Base-by-base conservation (phyloP, 2,888 invertebrate genomes). In the Psococerastis gibbosa region DNA sequence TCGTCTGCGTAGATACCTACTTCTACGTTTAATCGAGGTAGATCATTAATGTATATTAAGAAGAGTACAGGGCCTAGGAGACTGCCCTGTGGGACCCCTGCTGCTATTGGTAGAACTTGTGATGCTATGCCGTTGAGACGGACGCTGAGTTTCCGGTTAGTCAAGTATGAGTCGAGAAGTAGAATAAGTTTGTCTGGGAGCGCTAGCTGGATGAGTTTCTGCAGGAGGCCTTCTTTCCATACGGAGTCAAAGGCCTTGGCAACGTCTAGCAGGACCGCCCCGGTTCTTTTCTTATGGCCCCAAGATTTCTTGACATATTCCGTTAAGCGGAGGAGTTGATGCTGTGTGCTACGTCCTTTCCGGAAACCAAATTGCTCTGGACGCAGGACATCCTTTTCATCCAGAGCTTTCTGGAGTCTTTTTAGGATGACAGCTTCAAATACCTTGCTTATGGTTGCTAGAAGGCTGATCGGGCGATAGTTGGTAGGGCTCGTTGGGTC, bases 211-310 rank as follows among this genome's bases (percentile, higher is more conserved):
- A 33, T 33, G 15, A 56, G 45, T 48, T 56, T 57, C 38, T 43
- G 47, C 5, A 54, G 20, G 1, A 57, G 50, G 3, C 52, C 56
- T 2, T 51, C 43, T 32, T 56, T 55, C 55, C 56, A 57, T 2
- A 59, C 55, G 11, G 50, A 49, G 47, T 58, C 54, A 45, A 59
- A 57, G 1, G 56, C 57, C 44, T 54, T 54, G 32, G 52, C 51
- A 2, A 57, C 46, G 41, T 60, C 57, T 1, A 60, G 45, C 5
- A 56, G 46, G 1, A 55, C 46, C 15, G 54, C 49, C 6, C 50
- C 54, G 3, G 54, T 55, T 3, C 46, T 46, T 38, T 53, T 43
- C 20, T 49, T 49, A 3, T 45, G 43, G 31, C 53, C 50, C 11
- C 55, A 51, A 16, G 51, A 53, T 3, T 49, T 35, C 2, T 48